Evolutionary conservation across 2,888 invertebrate species (phyloP).

Genomic region (Chymomyza caudatula): DNA sequence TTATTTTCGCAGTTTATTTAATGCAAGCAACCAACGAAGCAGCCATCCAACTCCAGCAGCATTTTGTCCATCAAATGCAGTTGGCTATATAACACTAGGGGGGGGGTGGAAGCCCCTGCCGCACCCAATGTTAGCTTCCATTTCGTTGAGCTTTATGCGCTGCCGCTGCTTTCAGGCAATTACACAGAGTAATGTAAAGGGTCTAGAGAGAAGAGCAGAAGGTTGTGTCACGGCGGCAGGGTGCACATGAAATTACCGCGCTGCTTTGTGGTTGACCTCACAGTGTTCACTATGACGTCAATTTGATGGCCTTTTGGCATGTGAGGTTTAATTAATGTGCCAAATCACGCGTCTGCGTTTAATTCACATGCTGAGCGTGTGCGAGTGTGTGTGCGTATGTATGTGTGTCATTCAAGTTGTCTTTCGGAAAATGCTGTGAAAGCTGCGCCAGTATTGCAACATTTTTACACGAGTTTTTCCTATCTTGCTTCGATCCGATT

Average conservation of each 20-base stretch:
- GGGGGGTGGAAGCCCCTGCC: background rate
- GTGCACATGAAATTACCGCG: slow-evolving; percentile 15
- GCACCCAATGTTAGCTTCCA: slow-evolving; percentile 23
- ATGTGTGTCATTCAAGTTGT: background rate
- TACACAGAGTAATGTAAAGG: background rate
- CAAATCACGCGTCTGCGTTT: slow-evolving; percentile 58
- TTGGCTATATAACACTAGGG: background rate
- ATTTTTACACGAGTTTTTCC: slow-evolving; percentile 56
- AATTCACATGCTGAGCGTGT: slow-evolving; percentile 37
- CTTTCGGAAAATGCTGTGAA: slow-evolving; percentile 40
- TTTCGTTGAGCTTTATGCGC: slow-evolving; percentile 28
- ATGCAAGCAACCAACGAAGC: slow-evolving; percentile 2
- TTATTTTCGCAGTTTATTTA: slow-evolving; percentile 15
- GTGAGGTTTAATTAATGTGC: slow-evolving; percentile 48
- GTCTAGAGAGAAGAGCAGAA: background rate
- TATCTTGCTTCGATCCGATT: slow-evolving; percentile 43
- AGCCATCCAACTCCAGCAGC: background rate
- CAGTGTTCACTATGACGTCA: background rate
- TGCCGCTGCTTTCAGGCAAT: slow-evolving; percentile 16
- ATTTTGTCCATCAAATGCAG: slow-evolving; percentile 35
- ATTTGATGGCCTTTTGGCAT: slow-evolving; percentile 5
- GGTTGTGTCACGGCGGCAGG: slow-evolving; percentile 6
- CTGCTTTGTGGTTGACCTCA: slow-evolving; percentile 24
- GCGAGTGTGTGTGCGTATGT: background rate
- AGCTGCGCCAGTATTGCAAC: slow-evolving; percentile 23